A percentile compares a stretch with the other conserved stretches of the same genome.
Evolutionary conservation across 2,113 vertebrate species (phyloP).

Genomic region (Mohoua ochrocephala): DNA sequence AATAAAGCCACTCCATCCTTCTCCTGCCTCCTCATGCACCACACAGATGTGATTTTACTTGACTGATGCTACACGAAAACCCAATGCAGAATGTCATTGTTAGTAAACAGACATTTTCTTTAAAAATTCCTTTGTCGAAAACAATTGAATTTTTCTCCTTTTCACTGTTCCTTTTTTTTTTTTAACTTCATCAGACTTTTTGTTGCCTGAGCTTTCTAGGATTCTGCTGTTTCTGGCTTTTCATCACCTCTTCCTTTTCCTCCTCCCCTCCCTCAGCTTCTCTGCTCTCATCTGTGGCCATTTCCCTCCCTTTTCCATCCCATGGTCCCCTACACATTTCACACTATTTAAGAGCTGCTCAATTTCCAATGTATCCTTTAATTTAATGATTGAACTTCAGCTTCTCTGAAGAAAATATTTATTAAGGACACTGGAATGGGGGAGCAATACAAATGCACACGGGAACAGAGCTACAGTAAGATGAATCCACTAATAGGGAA

Average conservation of each 20-base stretch:
- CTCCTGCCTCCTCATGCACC: not conserved
- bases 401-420: not conserved
- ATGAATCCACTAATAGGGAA: not conserved
- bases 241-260: not conserved
- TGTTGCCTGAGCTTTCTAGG: not conserved
- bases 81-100: not conserved
- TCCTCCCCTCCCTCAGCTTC: not conserved
- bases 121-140: not conserved
- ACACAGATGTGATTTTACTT: not conserved
- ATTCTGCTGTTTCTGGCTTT: not conserved
- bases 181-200: not conserved
- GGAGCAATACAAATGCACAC: not conserved
- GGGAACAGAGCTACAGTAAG: not conserved
- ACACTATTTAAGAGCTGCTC: not conserved
- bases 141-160: not conserved
- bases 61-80: not conserved
- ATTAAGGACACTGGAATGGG: not conserved
- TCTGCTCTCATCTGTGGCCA: not conserved
- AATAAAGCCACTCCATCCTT: conserved; percentile 3
- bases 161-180: not conserved
- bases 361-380: not conserved
- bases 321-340: not conserved
- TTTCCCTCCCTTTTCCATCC: not conserved
- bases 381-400: not conserved
- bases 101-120: not conserved